Base-by-base conservation (phyloP, 2,797 vertebrate genomes). In the Amniataba percoides region DNA sequence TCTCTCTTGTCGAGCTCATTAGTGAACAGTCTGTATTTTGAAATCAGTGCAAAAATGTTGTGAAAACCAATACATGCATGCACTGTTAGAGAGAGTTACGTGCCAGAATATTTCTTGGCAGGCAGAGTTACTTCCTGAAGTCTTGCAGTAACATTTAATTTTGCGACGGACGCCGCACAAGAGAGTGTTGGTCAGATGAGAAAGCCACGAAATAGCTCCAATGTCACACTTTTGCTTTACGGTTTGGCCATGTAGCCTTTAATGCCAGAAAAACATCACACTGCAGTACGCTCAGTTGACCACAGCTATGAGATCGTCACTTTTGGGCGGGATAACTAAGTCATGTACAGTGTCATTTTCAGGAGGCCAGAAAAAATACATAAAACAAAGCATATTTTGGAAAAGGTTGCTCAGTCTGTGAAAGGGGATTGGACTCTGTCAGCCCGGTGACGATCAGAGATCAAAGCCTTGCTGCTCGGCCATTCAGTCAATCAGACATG, bases 401-500 rank as follows among this genome's bases (percentile, higher is more conserved):
- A 64, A 68, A 69, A 63, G 16, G 57, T 42, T 56, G 42, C 72
- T 66, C 45, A 57, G 64, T 43, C 40, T 71, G 64, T 63, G 57
- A 65, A 48, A 79, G 69, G 49, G 39, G 72, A 43, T 71, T 71
- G 1, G 2, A 66, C 60, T 71, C 71, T 85, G 40, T 78, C 49
- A 64, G 62, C 57, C 56, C 27, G 5, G 62, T 11, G 66, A 78
- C 27, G 45, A 66, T 34, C 25, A 13, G 71, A n/a, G 75, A 80
- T 86, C 82, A 91, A 87, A 88, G 84, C 58, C 31, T 58, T 48
- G 80, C 66, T 19, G 80, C 73, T 88, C 76, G 70, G 78, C 78
- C 64, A 57, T 0, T 84, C 71, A 80, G 79, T 71, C 67, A 36
- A 84, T 92, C 88, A 78, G 81, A 86, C 71, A 60, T 48, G 72